Evolutionary conservation across 2,797 vertebrate genomes (phyloP), one percentile per base, ranked within the genome.

Genomic region (Antrozous pallidus): DNA sequence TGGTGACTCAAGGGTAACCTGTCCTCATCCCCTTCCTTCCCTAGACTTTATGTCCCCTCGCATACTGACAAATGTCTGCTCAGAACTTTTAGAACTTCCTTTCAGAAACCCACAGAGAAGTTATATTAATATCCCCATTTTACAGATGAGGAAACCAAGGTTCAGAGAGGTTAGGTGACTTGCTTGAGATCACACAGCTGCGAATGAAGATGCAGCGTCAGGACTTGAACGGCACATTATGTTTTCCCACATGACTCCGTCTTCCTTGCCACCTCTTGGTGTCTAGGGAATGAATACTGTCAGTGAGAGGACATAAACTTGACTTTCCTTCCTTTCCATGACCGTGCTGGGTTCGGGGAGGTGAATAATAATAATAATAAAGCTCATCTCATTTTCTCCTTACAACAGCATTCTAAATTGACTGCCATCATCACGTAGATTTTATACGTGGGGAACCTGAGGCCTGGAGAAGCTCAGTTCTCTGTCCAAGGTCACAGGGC

Each of bases 71-170:
- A 49, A 71, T 40, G 2, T 58, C 67, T 51, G 36, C 45, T 74
- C 33, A 56, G 65, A 91, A 86, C 40, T 65, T 71, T 40, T 40
- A 90, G 28, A 74, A 80, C 22, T 56, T 83, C 40, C 77, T 17
- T 80, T 75, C 51, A 45, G 80, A 87, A 77, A 90, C 63, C 58
- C 61, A 77, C 28, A 67, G 40, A 81, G 6, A 73, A 33, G 45
- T 40, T 56, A 24, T 42, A 7, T 36, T 54, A 26, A 74, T 69
- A 31, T 31, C 16, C 20, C 26, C 47, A 75, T 82, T 69, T 67
- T 77, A 67, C n/a, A 86, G 87, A 78, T 42, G 42, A 91, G 51
- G 51, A 95, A 83, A 84, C 28, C 56, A 63, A 95, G 36, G 58
- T 33, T 82, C 47, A 74, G 79, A 77, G 58, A 88, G n/a, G 26